Percentiles rank a stretch among this genome's conserved stretches.
Evolutionary conservation across 2,888 invertebrate species (phyloP).

Genomic region (Nephrotoma appendiculata): DNA sequence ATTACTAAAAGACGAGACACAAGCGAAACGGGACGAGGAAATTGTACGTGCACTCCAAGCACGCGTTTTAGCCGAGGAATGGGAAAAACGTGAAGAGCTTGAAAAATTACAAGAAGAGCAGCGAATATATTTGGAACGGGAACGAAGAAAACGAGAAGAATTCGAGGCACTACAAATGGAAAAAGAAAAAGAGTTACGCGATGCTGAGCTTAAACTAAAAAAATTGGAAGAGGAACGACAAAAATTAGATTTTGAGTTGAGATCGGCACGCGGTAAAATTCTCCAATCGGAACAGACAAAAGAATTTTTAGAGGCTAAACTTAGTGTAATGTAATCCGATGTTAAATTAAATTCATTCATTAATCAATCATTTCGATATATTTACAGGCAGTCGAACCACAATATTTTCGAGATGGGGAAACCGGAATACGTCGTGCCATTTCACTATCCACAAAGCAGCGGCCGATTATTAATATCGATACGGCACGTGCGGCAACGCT

Average conservation of each 20-base stretch:
- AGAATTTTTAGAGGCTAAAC: conserved; percentile 37
- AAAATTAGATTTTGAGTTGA: conserved; percentile 53
- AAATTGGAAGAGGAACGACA: conserved; percentile 57
- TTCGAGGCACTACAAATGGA: conserved; percentile 57
- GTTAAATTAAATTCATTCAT: neutral
- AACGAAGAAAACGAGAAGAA: conserved; percentile 56
- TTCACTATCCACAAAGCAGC: neutral
- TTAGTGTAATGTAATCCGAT: neutral
- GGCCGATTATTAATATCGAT: neutral
- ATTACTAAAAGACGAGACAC: conserved; percentile 64
- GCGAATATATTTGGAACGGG: conserved; percentile 52
- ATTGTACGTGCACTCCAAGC: conserved; percentile 56
- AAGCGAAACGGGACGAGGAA: conserved; percentile 73
- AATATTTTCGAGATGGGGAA: neutral
- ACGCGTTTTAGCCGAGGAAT: conserved; percentile 65
- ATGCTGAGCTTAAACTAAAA: conserved; percentile 52
- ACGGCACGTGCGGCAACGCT: neutral
- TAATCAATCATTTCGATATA: neutral
- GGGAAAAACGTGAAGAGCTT: conserved; percentile 67
- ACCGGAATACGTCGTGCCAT: neutral
- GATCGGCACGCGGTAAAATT: conserved; percentile 52
- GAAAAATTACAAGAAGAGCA: conserved; percentile 70
- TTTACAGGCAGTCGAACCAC: neutral
- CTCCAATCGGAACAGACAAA: conserved; percentile 48
- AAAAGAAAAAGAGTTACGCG: conserved; percentile 54